A percentile compares a stretch with the other conserved stretches of the same genome.
phyloP scores from a whole-genome alignment of 1,140 invertebrate species.

The Brachionus rubens region DNA sequence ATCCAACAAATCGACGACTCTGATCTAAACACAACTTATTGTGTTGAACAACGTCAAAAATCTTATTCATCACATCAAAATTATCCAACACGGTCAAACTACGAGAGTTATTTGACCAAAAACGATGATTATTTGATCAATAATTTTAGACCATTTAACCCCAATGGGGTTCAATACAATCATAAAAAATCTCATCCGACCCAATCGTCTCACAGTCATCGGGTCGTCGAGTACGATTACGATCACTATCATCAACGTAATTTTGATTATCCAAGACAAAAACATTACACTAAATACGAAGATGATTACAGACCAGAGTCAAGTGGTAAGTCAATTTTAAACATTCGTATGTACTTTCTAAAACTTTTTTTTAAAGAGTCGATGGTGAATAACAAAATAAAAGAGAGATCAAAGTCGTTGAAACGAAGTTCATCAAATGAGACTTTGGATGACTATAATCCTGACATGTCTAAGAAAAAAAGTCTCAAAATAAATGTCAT shows the following conservation, averaged over 20 bases:
- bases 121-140: conserved; percentile 16
- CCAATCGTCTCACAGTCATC: neutral
- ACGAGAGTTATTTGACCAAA: neutral
- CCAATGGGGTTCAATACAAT: neutral
- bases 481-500: conserved; percentile 30
- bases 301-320: conserved; percentile 3
- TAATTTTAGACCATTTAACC: conserved; percentile 30
- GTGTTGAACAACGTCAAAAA: neutral
- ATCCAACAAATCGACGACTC: neutral
- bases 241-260: neutral
- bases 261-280: neutral
- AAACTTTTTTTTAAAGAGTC: too few species aligned
- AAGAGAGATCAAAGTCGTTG: neutral
- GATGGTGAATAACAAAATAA: too few species aligned
- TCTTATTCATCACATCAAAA: neutral
- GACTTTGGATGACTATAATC: neutral
- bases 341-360: too few species aligned
- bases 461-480: neutral
- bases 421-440: conserved; percentile 23
- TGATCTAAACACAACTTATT: conserved; percentile 21
- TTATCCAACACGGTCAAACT: neutral
- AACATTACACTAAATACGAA: neutral
- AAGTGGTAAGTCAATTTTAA: neutral
- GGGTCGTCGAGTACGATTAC: neutral
- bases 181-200: neutral